A percentile compares a stretch with the other conserved stretches of the same genome.
Evolutionary conservation across 2,888 invertebrate species (phyloP).

Genomic region (Drosophila paracracens): DNA sequence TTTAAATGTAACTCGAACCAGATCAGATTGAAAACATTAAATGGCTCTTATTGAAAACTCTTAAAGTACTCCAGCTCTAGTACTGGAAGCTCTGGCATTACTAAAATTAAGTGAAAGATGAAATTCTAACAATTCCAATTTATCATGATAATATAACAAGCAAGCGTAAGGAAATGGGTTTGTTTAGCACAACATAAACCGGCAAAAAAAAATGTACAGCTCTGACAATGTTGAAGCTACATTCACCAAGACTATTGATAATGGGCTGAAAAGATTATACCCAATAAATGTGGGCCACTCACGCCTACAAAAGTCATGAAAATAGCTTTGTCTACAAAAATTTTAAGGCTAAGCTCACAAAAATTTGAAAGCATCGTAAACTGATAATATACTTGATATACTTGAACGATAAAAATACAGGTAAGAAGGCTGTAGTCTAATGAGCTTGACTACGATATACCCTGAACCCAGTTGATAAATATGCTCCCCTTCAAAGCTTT

Average conservation of each 20-base stretch:
- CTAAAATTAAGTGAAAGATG: background rate
- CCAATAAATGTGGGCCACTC: background rate
- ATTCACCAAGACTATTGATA: background rate
- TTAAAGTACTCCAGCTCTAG: background rate
- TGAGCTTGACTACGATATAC: background rate
- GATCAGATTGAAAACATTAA: background rate
- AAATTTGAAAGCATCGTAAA: background rate
- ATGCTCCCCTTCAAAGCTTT: background rate
- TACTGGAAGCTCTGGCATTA: background rate
- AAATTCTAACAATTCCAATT: background rate
- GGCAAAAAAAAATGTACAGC: background rate
- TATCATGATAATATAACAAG: too few relatives aligned
- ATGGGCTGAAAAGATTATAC: background rate
- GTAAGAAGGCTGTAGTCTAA: background rate
- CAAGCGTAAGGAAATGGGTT: background rate
- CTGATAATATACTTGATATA: background rate
- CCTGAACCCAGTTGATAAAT: background rate
- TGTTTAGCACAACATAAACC: background rate
- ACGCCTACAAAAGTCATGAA: background rate
- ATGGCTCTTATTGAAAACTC: background rate
- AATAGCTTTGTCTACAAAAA: background rate
- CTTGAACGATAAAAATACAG: background rate
- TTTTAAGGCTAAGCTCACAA: background rate
- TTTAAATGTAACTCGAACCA: background rate
- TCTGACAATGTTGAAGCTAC: background rate